Base-by-base conservation (phyloP, 2,113 vertebrate genomes). In the Sciurus niger region DNA sequence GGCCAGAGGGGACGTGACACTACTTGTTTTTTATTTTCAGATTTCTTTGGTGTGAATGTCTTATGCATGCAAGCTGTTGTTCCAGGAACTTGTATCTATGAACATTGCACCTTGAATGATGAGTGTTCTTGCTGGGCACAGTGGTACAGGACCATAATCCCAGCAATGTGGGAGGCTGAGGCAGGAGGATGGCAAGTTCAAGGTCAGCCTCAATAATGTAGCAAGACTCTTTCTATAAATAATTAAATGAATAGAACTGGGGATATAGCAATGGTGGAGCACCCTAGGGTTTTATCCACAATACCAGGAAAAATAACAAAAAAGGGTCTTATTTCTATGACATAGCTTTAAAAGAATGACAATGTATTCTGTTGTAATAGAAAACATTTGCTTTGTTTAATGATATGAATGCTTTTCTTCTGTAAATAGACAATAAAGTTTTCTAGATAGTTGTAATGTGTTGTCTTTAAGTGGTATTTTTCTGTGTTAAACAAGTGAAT, bases 31-130 rank as follows among this genome's bases (percentile, higher is more conserved):
- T 95, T 85, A 93, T 72, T 92, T 87, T 88, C 98, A 99, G 99
- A 99, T 99, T 92, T 99, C 99, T 37, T 97, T 99, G 98, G 99
- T 99, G 46, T 98, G 99, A 97, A 99, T 99, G 99, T 99, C 99
- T 0, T 99, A 99, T 0, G 99, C 99, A 40, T 99, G 99, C 98
- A 99, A 99, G 96, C 99, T 99, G 24, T 98, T 99, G 46, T 99
- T 99, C 98, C 99, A 99, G 97, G 99, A 99, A 95, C 97, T 99
- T 86, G 99, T 99, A 99, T 99, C 99, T 0, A 99, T 99, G 99
- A 99, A 99, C 94, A 99, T 99, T 30, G 99, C 99, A 65, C 99
- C 99, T n/a, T 99, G 99, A 4, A 99, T 99, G 99, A 99, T 99
- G 99, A 99, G 98, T 67, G 98, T 98, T 67, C 63, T 97, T 97